phyloP scores from a whole-genome alignment of 2,888 invertebrate species.

The Archaeoteleia sp. region DNA sequence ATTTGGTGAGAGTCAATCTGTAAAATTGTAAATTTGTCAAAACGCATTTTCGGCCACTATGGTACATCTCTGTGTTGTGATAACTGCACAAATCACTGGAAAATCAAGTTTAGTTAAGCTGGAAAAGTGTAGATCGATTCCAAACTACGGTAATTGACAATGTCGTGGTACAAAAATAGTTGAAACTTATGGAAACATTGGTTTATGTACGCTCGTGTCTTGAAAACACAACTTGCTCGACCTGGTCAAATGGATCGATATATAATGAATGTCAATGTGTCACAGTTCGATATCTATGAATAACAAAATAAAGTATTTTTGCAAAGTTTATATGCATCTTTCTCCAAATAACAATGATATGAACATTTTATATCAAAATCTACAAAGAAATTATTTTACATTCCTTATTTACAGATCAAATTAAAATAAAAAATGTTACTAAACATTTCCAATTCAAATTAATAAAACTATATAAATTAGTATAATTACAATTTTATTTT shows the following conservation, averaged over 20 bases:
- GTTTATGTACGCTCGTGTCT: constrained; percentile 4
- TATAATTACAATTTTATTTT: too few relatives aligned
- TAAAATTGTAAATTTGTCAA: background rate
- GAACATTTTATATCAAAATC: too few relatives aligned
- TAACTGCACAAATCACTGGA: too few relatives aligned
- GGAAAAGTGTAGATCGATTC: constrained; percentile 1
- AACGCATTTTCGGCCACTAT: too few relatives aligned
- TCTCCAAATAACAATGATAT: too few relatives aligned
- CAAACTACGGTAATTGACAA: background rate
- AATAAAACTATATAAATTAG: too few relatives aligned
- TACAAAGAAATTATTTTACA: too few relatives aligned
- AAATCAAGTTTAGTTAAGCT: background rate
- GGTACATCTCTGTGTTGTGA: background rate
- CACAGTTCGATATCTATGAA: constrained; percentile 14
- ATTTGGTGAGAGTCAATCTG: constrained; percentile 27
- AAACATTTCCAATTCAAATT: too few relatives aligned
- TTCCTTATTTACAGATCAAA: too few relatives aligned
- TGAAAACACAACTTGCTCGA: constrained; percentile 12
- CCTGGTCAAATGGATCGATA: constrained; percentile 54
- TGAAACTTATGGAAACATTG: background rate
- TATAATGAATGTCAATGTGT: constrained; percentile 61
- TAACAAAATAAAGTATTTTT: too few relatives aligned
- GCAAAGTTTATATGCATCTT: too few relatives aligned
- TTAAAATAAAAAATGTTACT: too few relatives aligned
- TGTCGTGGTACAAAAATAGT: constrained; percentile 7